These are phyloP conservation scores for Sus cebifrons DNA, from an alignment of 2,797 vertebrate species.

Conservation along the genomic window DNA sequence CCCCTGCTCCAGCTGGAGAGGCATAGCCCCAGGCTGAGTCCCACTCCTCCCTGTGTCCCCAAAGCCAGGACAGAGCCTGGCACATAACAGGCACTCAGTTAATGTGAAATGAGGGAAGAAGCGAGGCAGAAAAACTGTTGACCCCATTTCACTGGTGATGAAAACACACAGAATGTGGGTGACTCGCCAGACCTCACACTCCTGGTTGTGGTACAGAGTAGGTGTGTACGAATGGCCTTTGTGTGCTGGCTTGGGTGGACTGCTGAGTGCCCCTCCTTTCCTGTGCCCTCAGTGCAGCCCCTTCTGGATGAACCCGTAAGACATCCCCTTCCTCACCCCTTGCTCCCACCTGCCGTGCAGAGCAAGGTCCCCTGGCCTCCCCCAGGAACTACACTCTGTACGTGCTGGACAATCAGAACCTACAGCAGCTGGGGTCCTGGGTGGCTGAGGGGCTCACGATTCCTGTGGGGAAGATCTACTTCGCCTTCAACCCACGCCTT, in stretches of 20 bases:
- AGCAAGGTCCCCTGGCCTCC: slow-evolving; percentile 31
- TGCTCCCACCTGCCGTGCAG: background rate
- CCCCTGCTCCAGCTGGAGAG: background rate
- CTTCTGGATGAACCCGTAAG: background rate
- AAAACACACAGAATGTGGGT: background rate
- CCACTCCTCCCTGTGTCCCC: background rate
- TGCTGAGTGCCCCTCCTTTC: background rate
- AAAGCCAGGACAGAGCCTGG: background rate
- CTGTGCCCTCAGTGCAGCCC: background rate
- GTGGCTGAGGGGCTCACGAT: slow-evolving; percentile 88
- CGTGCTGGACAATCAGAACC: slow-evolving; percentile 92
- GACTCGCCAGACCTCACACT: background rate
- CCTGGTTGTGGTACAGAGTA: background rate
- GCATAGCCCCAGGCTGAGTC: background rate
- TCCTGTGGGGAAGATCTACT: slow-evolving; percentile 92
- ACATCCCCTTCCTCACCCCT: background rate
- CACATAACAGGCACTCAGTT: background rate
- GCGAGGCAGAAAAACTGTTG: background rate
- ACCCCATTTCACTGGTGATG: background rate
- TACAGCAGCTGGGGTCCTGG: slow-evolving; percentile 92
- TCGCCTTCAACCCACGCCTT: slow-evolving; percentile 92
- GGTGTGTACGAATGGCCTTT: background rate
- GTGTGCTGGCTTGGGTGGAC: background rate
- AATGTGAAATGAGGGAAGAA: background rate
- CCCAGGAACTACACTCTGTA: slow-evolving; percentile 92